Conservation (phyloP, 2,113 vertebrate genomes). For the Lasiurus borealis region DNA sequence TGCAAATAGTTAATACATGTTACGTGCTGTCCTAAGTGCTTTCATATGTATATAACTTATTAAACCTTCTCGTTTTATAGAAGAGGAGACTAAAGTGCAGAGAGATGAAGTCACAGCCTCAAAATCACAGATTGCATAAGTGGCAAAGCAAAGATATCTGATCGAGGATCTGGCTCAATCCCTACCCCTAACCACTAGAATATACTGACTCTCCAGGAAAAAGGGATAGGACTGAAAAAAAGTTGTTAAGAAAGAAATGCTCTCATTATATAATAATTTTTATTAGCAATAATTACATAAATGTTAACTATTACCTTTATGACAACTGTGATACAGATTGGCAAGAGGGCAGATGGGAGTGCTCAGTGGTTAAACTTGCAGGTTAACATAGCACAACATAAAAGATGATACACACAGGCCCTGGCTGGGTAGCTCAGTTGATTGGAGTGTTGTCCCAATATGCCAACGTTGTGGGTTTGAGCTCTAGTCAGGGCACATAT, state of each 20-base stretch:
- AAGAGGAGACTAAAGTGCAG: not conserved
- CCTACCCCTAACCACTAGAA: not conserved
- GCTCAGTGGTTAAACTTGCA: not conserved
- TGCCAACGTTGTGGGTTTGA: not conserved
- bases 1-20: not conserved
- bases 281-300: not conserved
- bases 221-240: not conserved
- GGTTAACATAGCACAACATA: not conserved
- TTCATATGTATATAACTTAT: not conserved
- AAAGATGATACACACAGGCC: not conserved
- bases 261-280: not conserved
- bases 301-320: not conserved
- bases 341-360: not conserved
- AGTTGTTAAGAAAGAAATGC: not conserved
- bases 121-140: not conserved
- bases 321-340: constrained; percentile 7
- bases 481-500: not conserved
- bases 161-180: not conserved
- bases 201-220: not conserved
- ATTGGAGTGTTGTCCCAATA: not conserved
- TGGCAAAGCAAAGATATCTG: not conserved
- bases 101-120: not conserved
- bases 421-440: not conserved
- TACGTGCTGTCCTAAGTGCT: not conserved
- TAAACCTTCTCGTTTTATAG: not conserved